Evolutionary conservation across 2,113 vertebrate genomes (phyloP).

Genomic region (Ceyx melanurus): DNA sequence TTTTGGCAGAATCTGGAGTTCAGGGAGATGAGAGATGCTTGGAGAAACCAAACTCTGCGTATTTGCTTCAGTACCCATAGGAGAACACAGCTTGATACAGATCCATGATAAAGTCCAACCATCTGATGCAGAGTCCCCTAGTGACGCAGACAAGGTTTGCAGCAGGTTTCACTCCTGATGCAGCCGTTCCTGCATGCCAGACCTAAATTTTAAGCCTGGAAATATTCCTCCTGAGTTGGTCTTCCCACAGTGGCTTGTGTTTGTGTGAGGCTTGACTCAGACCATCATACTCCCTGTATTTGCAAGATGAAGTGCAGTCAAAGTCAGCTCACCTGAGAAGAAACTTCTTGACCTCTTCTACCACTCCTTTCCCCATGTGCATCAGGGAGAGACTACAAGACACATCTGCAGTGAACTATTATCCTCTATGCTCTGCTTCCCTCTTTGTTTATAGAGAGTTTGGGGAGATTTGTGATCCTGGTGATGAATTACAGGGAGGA

Average conservation of each 20-base stretch:
- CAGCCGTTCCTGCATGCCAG: neutral
- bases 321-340: neutral
- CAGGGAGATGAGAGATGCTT: neutral
- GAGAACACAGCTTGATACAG: neutral
- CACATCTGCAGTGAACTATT: slow-evolving; percentile 38
- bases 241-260: neutral
- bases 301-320: neutral
- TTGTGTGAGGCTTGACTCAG: neutral
- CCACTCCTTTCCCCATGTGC: neutral
- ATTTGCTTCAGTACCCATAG: neutral
- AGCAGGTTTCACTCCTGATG: neutral
- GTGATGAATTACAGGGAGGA: slow-evolving; percentile 66
- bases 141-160: neutral
- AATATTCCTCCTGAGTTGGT: neutral
- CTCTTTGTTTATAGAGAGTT: slow-evolving; percentile 70
- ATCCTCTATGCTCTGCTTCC: slow-evolving; percentile 44
- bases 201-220: neutral
- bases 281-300: neutral
- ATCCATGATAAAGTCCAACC: neutral
- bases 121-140: neutral
- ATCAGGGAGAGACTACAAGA: neutral
- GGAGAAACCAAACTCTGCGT: neutral
- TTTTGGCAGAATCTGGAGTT: neutral
- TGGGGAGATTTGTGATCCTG: slow-evolving; percentile 70
- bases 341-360: slow-evolving; percentile 4